phyloP scores from a whole-genome alignment of 1,140 invertebrate genomes.

The Anastrepha obliqua region DNA sequence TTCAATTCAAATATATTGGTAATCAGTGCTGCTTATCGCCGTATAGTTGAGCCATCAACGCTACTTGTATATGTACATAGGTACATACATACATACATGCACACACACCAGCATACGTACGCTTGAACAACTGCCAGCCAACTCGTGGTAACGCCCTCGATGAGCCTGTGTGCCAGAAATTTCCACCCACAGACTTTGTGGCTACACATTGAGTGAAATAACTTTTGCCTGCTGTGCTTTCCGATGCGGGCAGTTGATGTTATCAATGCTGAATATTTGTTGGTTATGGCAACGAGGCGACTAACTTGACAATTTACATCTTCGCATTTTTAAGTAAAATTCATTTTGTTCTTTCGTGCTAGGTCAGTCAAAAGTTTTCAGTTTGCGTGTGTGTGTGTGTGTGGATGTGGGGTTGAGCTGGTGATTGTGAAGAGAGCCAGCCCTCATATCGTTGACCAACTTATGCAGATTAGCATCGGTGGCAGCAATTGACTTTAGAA shows the following conservation, averaged over 20 bases:
- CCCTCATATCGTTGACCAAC: conserved; percentile 14
- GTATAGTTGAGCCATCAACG: neutral
- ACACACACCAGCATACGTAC: neutral
- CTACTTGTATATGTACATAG: neutral
- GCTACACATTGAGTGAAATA: neutral
- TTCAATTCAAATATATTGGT: conserved; percentile 1
- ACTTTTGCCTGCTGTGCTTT: neutral
- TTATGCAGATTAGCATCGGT: conserved; percentile 25
- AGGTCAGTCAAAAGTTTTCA: neutral
- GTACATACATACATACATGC: neutral
- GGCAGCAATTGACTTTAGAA: conserved; percentile 9
- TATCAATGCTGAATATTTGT: conserved; percentile 32
- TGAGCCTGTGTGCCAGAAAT: neutral
- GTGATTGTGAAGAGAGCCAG: neutral
- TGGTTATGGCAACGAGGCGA: neutral
- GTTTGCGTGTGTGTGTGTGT: neutral
- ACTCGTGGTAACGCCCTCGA: neutral
- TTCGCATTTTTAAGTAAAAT: neutral
- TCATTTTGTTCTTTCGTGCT: neutral
- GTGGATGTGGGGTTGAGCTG: neutral
- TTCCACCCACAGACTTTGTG: conserved; percentile 6
- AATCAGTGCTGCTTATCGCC: conserved; percentile 17
- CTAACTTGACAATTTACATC: conserved; percentile 10
- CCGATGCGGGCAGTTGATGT: neutral
- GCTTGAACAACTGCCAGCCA: neutral